Base-by-base conservation (phyloP, 2,797 vertebrate species). In the Pterois miles region DNA sequence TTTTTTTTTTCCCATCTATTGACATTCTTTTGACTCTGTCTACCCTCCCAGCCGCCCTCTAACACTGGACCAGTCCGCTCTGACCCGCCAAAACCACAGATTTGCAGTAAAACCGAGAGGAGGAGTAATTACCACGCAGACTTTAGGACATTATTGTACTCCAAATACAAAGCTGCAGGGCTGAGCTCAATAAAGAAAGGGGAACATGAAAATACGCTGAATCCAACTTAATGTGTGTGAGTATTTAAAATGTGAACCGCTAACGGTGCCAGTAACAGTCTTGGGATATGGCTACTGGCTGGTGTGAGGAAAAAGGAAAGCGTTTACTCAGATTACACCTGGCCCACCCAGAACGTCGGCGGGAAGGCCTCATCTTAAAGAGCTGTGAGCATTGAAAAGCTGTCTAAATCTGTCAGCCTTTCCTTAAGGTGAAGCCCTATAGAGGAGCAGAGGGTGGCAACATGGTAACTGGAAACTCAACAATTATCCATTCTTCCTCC, bases 391-490 rank as follows among this genome's bases (percentile, higher is more conserved):
- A 69, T 52, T 83, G 76, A 88, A 86, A 85, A 75, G 13, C 85
- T 72, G 78, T 69, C 67, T 73, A 74, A 84, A 90, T 83, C 86
- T 78, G 86, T 87, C 76, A 79, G 68, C n/a, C 12, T 50, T 65
- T 65, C 52, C 72, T 80, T 54, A 77, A 84, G 74, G 65, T 80
- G 78, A 81, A 80, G 73, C 53, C 54, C 68, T 74, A 72, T 62
- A 77, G 83, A 87, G 29, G 71, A 65, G 81, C 48, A 33, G 52
- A 76, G 77, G 84, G 89, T 66, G 83, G 86, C 64, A 75, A 86
- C 68, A 8, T 4, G 46, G 91, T 86, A 92, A 93, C 84, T 70
- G 74, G 83, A 93, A 72, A 91, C 88, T 76, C 82, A 59, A 84
- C 74, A 84, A 88, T 90, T 79, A 92, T 62, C 82, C 74, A 81